A percentile compares a stretch with the other conserved stretches of the same genome.
Evolutionary conservation across 2,113 vertebrate species (phyloP).

Genomic region (Pangasianodon hypophthalmus): DNA sequence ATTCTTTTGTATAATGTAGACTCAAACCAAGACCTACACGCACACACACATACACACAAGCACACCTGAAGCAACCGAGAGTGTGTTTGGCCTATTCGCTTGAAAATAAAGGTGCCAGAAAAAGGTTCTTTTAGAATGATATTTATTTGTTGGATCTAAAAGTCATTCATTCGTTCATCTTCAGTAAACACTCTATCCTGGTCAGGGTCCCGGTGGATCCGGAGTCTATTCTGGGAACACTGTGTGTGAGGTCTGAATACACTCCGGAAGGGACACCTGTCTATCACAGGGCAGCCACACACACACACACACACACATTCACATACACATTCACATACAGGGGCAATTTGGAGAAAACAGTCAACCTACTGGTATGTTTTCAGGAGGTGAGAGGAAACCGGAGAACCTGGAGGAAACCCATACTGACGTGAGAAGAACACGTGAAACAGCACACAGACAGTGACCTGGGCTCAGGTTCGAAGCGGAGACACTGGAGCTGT

Average conservation of each 20-base stretch:
- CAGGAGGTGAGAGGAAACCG: not conserved
- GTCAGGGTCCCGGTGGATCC: too few species aligned
- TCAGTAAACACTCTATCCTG: not conserved
- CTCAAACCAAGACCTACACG: not conserved
- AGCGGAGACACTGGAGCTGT: not conserved
- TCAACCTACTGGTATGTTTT: not conserved
- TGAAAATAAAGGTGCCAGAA: not conserved
- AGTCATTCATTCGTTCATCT: not conserved
- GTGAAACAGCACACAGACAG: too few species aligned
- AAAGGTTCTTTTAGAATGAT: too few species aligned
- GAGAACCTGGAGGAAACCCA: not conserved
- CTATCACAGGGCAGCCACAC: too few species aligned
- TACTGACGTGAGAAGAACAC: too few species aligned
- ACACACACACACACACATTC: too few species aligned
- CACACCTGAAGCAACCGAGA: not conserved
- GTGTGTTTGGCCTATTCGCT: not conserved
- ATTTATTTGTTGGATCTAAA: not conserved
- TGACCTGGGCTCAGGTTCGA: not conserved
- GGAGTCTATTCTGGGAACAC: too few species aligned
- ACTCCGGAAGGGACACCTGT: too few species aligned
- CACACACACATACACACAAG: not conserved
- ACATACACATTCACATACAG: too few species aligned
- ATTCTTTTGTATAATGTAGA: constrained; percentile 65
- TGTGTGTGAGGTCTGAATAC: too few species aligned
- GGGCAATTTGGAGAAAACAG: not conserved